phyloP scores from a whole-genome alignment of 2,113 vertebrate species.

The Entomyzon cyanotis region DNA sequence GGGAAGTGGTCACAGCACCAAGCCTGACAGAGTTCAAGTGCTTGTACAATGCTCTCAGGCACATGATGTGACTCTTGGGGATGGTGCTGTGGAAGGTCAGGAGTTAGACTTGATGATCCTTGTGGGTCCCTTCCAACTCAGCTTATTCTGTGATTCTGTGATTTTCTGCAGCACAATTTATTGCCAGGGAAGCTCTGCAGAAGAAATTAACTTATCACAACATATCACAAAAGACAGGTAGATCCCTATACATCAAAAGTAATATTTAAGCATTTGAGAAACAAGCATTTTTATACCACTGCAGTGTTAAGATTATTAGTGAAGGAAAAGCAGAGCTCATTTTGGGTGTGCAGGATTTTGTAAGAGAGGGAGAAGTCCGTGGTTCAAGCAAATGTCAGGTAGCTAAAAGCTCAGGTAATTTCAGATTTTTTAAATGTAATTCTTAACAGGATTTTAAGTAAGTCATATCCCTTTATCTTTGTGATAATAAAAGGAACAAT shows the following conservation, averaged over 20 bases:
- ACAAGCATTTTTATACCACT: not conserved
- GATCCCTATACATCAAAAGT: not conserved
- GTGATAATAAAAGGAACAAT: not conserved
- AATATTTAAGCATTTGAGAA: not conserved
- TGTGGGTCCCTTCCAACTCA: not conserved
- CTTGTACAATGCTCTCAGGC: fast-evolving
- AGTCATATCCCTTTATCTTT: not conserved
- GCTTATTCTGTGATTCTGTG: not conserved
- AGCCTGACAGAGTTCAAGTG: no score
- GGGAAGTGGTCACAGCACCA: not conserved
- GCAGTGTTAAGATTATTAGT: not conserved
- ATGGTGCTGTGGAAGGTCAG: not conserved
- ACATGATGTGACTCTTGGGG: not conserved
- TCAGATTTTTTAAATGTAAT: not conserved
- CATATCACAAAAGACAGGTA: conserved; percentile 21
- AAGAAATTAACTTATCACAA: conserved; percentile 24
- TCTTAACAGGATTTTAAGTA: not conserved
- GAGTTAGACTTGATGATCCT: not conserved
- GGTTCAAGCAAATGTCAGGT: not conserved
- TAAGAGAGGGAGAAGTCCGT: not conserved
- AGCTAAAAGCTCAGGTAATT: not conserved
- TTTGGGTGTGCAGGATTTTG: not conserved
- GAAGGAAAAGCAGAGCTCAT: not conserved
- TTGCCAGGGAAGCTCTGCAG: not conserved
- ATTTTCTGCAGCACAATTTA: not conserved